Conservation (phyloP, 2,888 invertebrate species). For the Beris chalybata region DNA sequence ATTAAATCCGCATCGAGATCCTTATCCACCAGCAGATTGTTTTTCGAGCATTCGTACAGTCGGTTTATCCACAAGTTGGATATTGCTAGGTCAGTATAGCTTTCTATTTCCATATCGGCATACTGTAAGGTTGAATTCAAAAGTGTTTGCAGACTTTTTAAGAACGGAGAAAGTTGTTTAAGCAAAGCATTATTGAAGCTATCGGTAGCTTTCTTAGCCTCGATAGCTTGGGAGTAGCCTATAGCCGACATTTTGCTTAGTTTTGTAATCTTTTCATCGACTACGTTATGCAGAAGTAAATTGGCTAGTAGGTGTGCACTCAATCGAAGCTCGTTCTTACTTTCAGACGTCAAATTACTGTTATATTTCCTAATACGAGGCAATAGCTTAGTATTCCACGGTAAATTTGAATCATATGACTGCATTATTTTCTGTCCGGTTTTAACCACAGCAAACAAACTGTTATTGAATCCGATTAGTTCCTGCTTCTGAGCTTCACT, state of each 20-base stretch:
- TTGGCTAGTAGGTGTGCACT: slow-evolving; percentile 2
- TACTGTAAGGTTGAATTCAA: slow-evolving; percentile 42
- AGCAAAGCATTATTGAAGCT: slow-evolving; percentile 50
- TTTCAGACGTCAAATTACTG: slow-evolving; percentile 1
- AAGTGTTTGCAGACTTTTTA: slow-evolving; percentile 41
- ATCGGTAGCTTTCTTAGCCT: slow-evolving; percentile 44
- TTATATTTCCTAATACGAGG: slow-evolving; percentile 47
- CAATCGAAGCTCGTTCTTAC: not conserved
- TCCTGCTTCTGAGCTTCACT: not conserved
- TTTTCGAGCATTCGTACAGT: slow-evolving; percentile 44
- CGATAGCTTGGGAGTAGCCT: slow-evolving; percentile 51
- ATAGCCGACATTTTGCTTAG: slow-evolving; percentile 46
- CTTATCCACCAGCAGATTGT: slow-evolving; percentile 47
- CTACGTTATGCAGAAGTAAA: not conserved
- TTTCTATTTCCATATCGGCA: slow-evolving; percentile 39
- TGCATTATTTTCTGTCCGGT: slow-evolving; percentile 27
- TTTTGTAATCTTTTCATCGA: slow-evolving; percentile 41
- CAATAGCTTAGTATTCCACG: slow-evolving; percentile 52
- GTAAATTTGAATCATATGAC: slow-evolving; percentile 41
- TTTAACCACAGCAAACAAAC: slow-evolving; percentile 32
- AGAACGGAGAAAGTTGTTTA: slow-evolving; percentile 44
- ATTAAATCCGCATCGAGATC: slow-evolving; percentile 60
- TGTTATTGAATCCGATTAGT: slow-evolving; percentile 32
- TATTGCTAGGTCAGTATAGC: slow-evolving; percentile 45
- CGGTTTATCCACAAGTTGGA: slow-evolving; percentile 52